Base-by-base conservation (phyloP, 2,113 vertebrate species). In the Dascyllus trimaculatus region DNA sequence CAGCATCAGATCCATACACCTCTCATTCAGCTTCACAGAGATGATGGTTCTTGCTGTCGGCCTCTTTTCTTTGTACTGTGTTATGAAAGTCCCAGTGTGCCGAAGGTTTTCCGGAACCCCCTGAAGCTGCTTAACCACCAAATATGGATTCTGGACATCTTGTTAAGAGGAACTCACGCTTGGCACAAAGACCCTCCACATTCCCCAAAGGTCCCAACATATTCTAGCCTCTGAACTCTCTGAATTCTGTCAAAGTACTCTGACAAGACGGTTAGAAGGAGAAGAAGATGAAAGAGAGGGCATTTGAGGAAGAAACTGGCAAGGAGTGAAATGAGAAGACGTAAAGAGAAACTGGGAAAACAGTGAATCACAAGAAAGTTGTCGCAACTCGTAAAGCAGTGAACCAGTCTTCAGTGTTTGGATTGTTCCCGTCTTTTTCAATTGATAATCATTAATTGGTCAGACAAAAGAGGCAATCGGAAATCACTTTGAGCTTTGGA, bases 141-240 rank as follows among this genome's bases (percentile, higher is more conserved):
- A 0, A 51, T 52, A 52, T 63, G 22, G 40, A 68, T 61, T 75
- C 2, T 40, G 35, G 58, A 65, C 19, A 8, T 59, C 71, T 62
- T 51, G 56, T 78, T 69, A 21, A 66, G 26, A 29, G 17, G 17
- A 49, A 49, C 17, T 51, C 19, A n/a, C 15, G 17, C 51, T 51
- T 60, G 48, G 19, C 35, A 13, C 56, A 14, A 18, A 66, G 32
- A 24, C 21, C 22, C 13, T 72, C 43, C 4, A 8, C 8, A 4
- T 57, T 60, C 32, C 75, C 71, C 11, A 43, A 53, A 70, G 40
- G 43, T 19, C 70, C 2, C 13, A 63, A 17, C 9, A 25, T 35
- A n/a, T 53, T 61, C 26, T 3, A 1, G 4, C 14, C 29, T 60
- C 11, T 1, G 1, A 46, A 51, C 53, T 32, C 29, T 40, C n/a